These are phyloP conservation scores for Typhlomys cinereus DNA, from an alignment of 2,113 vertebrate species.

Conservation along the genomic window DNA sequence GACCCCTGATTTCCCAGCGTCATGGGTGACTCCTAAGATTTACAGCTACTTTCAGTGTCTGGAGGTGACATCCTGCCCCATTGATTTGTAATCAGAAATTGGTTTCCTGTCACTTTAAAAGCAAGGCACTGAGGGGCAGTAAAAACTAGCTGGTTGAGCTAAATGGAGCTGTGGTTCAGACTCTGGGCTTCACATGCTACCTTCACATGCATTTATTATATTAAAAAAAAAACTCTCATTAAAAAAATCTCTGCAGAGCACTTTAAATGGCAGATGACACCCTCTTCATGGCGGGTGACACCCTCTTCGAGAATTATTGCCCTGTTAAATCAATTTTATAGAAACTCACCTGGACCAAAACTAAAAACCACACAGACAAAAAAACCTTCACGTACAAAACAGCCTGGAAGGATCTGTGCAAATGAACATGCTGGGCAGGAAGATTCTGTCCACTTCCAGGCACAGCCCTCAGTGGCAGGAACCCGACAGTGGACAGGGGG, in stretches of 20 bases:
- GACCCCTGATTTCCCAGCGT: conserved; percentile 44
- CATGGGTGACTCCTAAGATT: conserved; percentile 34
- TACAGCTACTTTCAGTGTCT: conserved; percentile 59
- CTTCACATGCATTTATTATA: conserved; percentile 41
- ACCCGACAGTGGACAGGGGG: accelerated
- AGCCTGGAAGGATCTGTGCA: not conserved
- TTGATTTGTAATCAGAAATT: conserved; percentile 85
- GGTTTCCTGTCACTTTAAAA: conserved; percentile 87
- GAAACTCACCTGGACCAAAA: conserved; percentile 18
- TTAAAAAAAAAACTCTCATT: conserved; percentile 25
- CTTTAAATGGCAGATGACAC: conserved; percentile 42
- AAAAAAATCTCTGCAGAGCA: conserved; percentile 3
- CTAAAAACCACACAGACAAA: not conserved
- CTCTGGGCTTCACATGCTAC: conserved; percentile 55
- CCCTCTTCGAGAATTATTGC: too few species aligned
- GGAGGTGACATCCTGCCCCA: conserved; percentile 71
- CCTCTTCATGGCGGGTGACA: conserved; percentile 35
- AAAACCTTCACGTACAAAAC: not conserved
- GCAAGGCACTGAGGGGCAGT: conserved; percentile 84
- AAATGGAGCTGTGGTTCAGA: conserved; percentile 70
- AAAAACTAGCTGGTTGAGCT: conserved; percentile 82
- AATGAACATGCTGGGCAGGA: not conserved
- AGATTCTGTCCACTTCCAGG: not conserved
- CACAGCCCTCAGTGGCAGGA: not conserved
- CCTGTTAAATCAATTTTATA: conserved; percentile 53